phyloP scores from a whole-genome alignment of 2,113 vertebrate species.

The Physeter macrocephalus region DNA sequence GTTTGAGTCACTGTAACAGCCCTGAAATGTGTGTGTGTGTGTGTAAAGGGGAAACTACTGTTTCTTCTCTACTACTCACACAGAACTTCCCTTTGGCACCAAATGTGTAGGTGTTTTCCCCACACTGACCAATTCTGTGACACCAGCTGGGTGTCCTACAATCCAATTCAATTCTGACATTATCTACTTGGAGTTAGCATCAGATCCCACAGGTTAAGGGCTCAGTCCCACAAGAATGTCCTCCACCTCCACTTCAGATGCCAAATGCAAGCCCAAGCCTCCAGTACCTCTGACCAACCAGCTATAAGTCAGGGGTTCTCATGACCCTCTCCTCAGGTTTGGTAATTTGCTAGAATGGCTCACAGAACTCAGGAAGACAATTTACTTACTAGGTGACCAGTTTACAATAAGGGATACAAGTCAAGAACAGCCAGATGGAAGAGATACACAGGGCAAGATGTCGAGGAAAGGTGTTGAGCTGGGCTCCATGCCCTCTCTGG shows the following conservation, averaged over 20 bases:
- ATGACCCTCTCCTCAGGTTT: background rate
- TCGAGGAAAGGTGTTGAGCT: background rate
- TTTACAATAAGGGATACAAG: background rate
- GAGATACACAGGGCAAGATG: background rate
- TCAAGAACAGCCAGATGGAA: background rate
- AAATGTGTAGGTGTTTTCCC: background rate
- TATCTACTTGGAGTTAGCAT: background rate
- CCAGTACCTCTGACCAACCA: background rate
- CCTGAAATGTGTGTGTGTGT: background rate
- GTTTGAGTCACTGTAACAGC: background rate
- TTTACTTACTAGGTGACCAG: background rate
- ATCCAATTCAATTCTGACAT: background rate
- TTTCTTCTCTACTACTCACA: background rate
- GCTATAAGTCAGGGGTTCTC: background rate
- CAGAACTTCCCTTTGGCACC: background rate
- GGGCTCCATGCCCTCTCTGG: background rate
- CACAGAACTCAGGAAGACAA: background rate
- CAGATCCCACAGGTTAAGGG: background rate
- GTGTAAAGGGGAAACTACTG: background rate
- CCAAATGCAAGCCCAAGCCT: background rate
- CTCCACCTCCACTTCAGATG: background rate
- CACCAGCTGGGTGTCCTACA: background rate
- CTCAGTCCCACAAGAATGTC: background rate
- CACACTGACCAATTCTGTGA: background rate
- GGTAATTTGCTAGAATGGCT: background rate